Base-by-base conservation (phyloP, 2,888 invertebrate genomes). In the Ceramica pisi region DNA sequence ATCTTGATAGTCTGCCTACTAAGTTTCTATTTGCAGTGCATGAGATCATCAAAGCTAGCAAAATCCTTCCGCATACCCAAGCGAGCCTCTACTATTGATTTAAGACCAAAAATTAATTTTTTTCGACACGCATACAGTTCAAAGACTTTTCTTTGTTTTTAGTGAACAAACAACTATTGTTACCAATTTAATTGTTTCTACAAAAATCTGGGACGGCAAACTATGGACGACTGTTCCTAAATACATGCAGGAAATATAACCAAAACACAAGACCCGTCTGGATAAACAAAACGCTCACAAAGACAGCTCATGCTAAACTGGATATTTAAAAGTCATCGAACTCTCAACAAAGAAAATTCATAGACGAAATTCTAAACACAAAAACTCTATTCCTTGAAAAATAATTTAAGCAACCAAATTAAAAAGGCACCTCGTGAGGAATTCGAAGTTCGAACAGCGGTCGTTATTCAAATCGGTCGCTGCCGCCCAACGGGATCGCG, bases 401-500 rank as follows among this genome's bases (percentile, higher is more conserved):
- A 80, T 64, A 71, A 84, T 46, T 48, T 68, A 81, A 9, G 61
- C 81, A 46, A 72, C 75, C n/a, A 73, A 87, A 82, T 88, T 72
- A 77, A 81, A 78, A 64, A 80, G 82, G 65, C 71, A 60, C 53
- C 59, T 48, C 61, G 21, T 31, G 14, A 60, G 41, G 71, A 62
- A 68, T 73, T 71, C 67, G 62, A 51, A n/a, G 62, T 75, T 72
- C 48, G 67, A 57, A 74, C 67, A 19, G 61, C 55, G 80, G 76
- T 71, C 75, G 75, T 75, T 78, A 81, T 87, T 89, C 75, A 83
- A 89, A 86, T 88, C 83, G 81, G 88, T 74, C 89, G 89, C 80
- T 88, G 85, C 84, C 84, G 84, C 75, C 81, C 88, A 93, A 93
- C 94, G 93, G 93, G 89, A 94, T 78, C 80, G 84, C 73, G 67